Evolutionary conservation across 2,797 vertebrate species (phyloP), one percentile per base, ranked within the genome.

Genomic region (Anguilla obscura): DNA sequence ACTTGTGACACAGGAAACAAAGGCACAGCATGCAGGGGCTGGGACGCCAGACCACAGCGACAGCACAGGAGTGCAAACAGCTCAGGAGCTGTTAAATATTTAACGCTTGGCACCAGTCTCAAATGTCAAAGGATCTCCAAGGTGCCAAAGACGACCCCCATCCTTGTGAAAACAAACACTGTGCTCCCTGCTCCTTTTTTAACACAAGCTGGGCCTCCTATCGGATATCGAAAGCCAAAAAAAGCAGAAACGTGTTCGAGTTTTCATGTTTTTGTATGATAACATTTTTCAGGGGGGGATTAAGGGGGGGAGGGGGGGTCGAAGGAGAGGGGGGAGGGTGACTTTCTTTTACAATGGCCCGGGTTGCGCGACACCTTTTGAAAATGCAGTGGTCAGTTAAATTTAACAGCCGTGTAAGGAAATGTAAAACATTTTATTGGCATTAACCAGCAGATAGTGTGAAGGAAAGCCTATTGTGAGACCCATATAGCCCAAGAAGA

Each of bases 381-480:
- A 87, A 88, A 84, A 45, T 24, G 50, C 83, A 40, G 10, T 56
- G 71, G 30, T 86, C 56, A 86, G 89, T 80, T 1, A 69, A 90
- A 90, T 90, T 94, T 91, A 92, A 94, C 89, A 87, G 91, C 90
- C 92, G 91, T 92, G 89, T 87, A 91, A 94, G 94, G 93, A 95
- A 95, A 94, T 94, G 92, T 95, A 93, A 93, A 94, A 93, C n/a
- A 92, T 90, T 94, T 92, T 93, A 94, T 90, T 92, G 92, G 90
- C 71, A 91, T 93, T 94, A 90, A 91, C 92, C 91, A 89, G 91
- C 88, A 93, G 92, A 92, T 90, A 79, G 90, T 88, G 87, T 89
- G 92, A 94, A 93, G 91, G 93, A 93, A 89, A 88, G 90, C 88
- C 90, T 85, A 90, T 93, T 93, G 93, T 93, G 58, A 88, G 89